phyloP scores from a whole-genome alignment of 2,888 invertebrate species.

The Oscheius onirici region DNA sequence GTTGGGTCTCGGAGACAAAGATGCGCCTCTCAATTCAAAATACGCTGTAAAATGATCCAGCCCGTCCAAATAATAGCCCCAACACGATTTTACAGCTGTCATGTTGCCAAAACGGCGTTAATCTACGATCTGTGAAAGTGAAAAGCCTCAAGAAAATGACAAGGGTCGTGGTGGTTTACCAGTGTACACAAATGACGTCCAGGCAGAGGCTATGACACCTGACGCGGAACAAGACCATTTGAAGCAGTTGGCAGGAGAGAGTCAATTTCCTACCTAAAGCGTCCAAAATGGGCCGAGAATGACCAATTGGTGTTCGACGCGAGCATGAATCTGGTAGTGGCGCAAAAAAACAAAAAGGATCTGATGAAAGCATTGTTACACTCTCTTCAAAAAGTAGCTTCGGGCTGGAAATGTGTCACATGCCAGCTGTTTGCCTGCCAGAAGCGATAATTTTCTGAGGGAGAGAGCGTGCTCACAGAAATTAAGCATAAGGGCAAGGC shows the following conservation, averaged over 20 bases:
- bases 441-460: neutral
- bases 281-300: neutral
- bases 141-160: neutral
- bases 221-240: slow-evolving; percentile 20
- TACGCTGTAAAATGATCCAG: neutral
- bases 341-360: neutral
- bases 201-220: slow-evolving; percentile 15
- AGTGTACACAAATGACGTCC: slow-evolving; percentile 28
- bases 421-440: slow-evolving; percentile 6
- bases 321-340: neutral
- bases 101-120: too few relatives aligned
- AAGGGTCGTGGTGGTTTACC: slow-evolving; percentile 19
- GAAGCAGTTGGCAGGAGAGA: slow-evolving; percentile 6
- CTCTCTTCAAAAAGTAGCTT: slow-evolving; percentile 1
- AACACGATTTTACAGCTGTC: neutral
- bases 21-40: neutral
- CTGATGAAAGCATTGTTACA: slow-evolving; percentile 4
- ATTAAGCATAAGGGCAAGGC: neutral
- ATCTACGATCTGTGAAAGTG: neutral
- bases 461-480: neutral
- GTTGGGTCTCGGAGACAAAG: slow-evolving; percentile 3
- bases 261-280: too few relatives aligned
- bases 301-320: neutral
- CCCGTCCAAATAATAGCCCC: neutral
- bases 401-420: neutral